Evolutionary conservation across 2,888 invertebrate genomes (phyloP), one percentile per base, ranked within the genome.

Genomic region (Platynereis dumerilii): DNA sequence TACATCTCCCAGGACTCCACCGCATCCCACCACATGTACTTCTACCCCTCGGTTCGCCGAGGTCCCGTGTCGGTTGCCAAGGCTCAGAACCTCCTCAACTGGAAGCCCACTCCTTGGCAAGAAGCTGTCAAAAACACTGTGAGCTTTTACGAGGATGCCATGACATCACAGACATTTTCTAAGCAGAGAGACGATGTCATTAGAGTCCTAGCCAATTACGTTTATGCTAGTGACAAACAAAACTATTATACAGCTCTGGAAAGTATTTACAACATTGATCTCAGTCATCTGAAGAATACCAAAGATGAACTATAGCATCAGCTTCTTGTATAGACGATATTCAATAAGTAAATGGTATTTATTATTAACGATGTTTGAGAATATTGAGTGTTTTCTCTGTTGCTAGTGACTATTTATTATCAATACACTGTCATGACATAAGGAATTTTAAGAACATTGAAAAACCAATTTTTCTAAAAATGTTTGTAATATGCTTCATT

Each of bases 1-100:
- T 48, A 64, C 29, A 24, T 27, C 2, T 44, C 64, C 7, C 66
- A 70, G 17, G 66, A 72, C 20, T 12, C 34, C 34, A 34, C 34
- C 12, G 53, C 45, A n/a, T 45, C 26, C 1, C 12, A 52, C 20
- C 52, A 59, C 44, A 42, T 83, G 54, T 78, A 78, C 67, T 68
- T 85, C 2, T 85, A 82, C 70, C 86, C 86, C 0, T 83, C 84
- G 0, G 85, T 85, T 0, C 77, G 75, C 20, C 69, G 77, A 27
- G 86, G 85, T 2, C 78, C 83, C 2, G 70, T 86, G 0, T 80
- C 83, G 61, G 81, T 79, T n/a, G 68, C 75, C 7, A 84, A 84
- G 67, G 84, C 83, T 1, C 72, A 76, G 65, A 65, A 73, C 3
- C 45, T 72, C 17, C 72, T 86, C 0, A 74, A 74, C 28, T 86